These are phyloP conservation scores for Pardosa pseudoannulata DNA, from an alignment of 2,888 invertebrate species.

Conservation along the genomic window DNA sequence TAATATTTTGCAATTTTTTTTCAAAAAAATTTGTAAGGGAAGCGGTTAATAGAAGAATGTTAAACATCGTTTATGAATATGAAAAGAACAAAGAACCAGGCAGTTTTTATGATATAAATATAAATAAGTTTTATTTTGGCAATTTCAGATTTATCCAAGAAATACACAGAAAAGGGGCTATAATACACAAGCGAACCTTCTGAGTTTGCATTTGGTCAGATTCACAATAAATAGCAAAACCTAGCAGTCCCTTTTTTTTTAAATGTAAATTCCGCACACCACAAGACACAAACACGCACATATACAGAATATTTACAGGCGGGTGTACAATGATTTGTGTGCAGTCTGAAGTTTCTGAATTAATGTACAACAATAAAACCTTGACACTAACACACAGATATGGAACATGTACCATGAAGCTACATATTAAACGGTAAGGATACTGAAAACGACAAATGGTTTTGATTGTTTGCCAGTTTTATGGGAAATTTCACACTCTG, in stretches of 20 bases:
- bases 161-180: constrained; percentile 20
- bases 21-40: too few species aligned
- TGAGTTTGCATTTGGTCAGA: constrained; percentile 32
- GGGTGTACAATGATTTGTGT: background rate
- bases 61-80: too few species aligned
- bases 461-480: too few species aligned
- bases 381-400: background rate
- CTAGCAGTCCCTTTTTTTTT: background rate
- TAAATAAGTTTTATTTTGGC: constrained; percentile 68
- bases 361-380: background rate
- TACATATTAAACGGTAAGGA: too few species aligned
- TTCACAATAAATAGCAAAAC: constrained; percentile 50
- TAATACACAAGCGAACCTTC: constrained; percentile 20
- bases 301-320: too few species aligned
- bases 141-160: constrained; percentile 27
- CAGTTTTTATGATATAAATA: constrained; percentile 39
- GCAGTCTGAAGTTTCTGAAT: background rate
- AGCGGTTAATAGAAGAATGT: too few species aligned
- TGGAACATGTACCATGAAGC: constrained; percentile 9
- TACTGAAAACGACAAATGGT: too few species aligned
- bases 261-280: background rate
- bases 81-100: background rate
- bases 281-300: background rate
- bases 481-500: too few species aligned
- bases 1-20: too few species aligned